Evolutionary conservation across 2,797 vertebrate genomes (phyloP).

Genomic region (Gallinago stenura): DNA sequence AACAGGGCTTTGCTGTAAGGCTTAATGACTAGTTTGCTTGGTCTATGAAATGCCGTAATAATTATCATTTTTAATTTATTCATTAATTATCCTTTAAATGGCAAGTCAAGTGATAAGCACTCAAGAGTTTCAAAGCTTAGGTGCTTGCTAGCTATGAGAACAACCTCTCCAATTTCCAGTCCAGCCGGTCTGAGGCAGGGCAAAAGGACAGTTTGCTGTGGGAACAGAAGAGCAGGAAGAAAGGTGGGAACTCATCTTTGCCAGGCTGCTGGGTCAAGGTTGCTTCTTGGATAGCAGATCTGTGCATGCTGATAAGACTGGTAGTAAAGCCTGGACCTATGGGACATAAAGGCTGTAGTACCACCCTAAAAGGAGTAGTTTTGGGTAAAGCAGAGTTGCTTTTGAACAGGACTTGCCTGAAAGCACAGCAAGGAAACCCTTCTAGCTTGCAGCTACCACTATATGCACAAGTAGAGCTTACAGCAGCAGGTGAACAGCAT

Average conservation of each 20-base stretch:
- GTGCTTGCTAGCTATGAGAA: constrained; percentile 54
- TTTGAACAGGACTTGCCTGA: background rate
- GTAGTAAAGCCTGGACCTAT: background rate
- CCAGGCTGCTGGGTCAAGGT: background rate
- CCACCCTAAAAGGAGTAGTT: background rate
- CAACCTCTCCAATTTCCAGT: background rate
- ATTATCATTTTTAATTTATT: constrained; percentile 79
- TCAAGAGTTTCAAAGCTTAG: constrained; percentile 69
- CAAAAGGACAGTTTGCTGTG: background rate
- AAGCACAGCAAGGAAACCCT: background rate
- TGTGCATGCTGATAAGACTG: background rate
- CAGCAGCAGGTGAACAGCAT: background rate
- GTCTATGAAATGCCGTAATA: constrained; percentile 78
- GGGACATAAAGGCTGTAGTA: background rate
- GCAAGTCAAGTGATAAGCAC: constrained; percentile 68
- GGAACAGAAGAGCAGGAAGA: background rate
- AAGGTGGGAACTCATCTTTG: background rate
- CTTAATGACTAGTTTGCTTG: constrained; percentile 76
- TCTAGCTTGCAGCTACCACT: background rate
- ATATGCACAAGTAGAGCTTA: background rate
- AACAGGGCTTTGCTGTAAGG: constrained; percentile 71
- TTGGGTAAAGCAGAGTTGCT: background rate
- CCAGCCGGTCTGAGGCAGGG: background rate
- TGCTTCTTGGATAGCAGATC: background rate
- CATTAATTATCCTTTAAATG: constrained; percentile 79